Evolutionary conservation across 2,888 invertebrate species (phyloP).

Genomic region (Terebella lapidaria): DNA sequence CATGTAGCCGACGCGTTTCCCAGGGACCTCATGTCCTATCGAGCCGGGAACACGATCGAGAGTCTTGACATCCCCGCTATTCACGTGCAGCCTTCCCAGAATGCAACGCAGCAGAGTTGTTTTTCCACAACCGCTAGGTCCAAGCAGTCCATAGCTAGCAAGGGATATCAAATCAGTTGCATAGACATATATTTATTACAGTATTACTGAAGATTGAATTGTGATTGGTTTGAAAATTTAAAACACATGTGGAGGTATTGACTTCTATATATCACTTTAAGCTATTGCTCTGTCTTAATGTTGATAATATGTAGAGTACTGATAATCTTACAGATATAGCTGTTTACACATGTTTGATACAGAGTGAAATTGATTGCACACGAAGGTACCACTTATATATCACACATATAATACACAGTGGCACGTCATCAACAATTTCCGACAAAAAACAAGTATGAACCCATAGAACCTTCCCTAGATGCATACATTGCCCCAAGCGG

Average conservation of each 20-base stretch:
- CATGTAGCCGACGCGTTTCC: conserved; percentile 94
- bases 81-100: conserved; percentile 78
- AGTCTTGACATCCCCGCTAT: conserved; percentile 83
- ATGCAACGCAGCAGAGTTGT: conserved; percentile 89
- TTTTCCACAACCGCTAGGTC: conserved; percentile 89
- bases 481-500: background rate
- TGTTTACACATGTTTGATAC: too few relatives aligned
- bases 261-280: too few relatives aligned
- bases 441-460: too few relatives aligned
- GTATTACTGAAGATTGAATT: background rate
- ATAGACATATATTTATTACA: background rate
- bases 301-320: too few relatives aligned
- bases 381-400: too few relatives aligned
- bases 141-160: conserved; percentile 73
- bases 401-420: too few relatives aligned
- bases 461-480: too few relatives aligned
- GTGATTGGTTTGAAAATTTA: too few relatives aligned
- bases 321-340: background rate
- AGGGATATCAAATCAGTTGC: conserved; percentile 35
- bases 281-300: too few relatives aligned
- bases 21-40: conserved; percentile 82
- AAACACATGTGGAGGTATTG: too few relatives aligned
- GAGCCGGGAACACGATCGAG: conserved; percentile 86
- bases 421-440: too few relatives aligned
- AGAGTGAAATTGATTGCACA: too few relatives aligned